Evolutionary conservation across 2,113 vertebrate genomes (phyloP), one percentile per base, ranked within the genome.

Genomic region (Caracal caracal): DNA sequence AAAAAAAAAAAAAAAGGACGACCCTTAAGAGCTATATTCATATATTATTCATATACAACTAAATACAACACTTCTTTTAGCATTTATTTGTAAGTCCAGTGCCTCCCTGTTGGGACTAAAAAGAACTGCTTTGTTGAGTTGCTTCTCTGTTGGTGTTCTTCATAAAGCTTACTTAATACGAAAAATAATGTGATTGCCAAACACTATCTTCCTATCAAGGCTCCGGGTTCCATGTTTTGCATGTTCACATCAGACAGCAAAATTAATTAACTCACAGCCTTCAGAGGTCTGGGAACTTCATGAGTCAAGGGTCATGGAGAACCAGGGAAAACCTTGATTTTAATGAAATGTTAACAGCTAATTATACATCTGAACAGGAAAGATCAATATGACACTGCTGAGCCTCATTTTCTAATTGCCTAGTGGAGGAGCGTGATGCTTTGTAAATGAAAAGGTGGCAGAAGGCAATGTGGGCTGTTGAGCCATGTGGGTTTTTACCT

Each of bases 321-420:
- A 92, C 90, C 66, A 1, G 40, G 94, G 96, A 61, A 97, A 98
- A 95, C 66, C 53, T 71, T 97, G 84, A 97, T 94, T 97, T 53
- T 88, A 93, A 96, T 96, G 87, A 97, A 97, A 93, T 96, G 71
- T 73, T 96, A 94, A 97, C 71, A 93, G 90, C 53, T 97, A 95
- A 95, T 97, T 98, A 98, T 94, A 95, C 83, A 70, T 97, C 75
- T 84, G 68, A 92, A 80, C 51, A 94, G 76, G 78, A 61, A 98
- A 92, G 83, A 68, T 90, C 97, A 81, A 20, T 19, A 35, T 47
- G 51, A 30, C 68, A 88, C 61, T 15, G 10, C 70, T 40, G 75
- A 88, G 95, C 40, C 63, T 94, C 61, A 30, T 88, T 66, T 40
- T 92, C 92, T 94, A 93, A 92, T 86, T 92, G 68, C 90, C 96